These are phyloP conservation scores for Holothuria scabra DNA, from an alignment of 53 echinoderm and acorn worm species.

Conservation along the genomic window DNA sequence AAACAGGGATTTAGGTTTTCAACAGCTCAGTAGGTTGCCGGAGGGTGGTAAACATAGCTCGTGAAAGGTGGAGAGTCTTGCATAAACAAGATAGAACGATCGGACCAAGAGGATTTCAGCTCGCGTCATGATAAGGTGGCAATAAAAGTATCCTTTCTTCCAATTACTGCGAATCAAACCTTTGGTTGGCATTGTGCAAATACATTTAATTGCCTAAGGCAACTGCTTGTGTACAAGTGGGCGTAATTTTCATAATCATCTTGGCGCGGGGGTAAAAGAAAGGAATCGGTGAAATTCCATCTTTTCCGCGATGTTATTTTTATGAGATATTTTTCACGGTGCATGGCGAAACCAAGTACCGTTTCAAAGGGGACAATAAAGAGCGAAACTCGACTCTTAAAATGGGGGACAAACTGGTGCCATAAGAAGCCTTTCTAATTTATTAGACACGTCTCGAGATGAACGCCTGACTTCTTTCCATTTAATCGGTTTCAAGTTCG, in stretches of 20 bases:
- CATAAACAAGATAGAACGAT: slow-evolving; percentile 19
- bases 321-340: slow-evolving; percentile 43
- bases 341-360: slow-evolving; percentile 50
- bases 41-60: slow-evolving; percentile 33
- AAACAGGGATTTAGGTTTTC: slow-evolving; percentile 49
- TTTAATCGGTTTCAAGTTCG: slow-evolving; percentile 27
- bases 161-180: slow-evolving; percentile 27
- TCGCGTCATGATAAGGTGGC: slow-evolving; percentile 38
- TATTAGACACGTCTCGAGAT: slow-evolving; percentile 33
- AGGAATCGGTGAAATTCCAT: slow-evolving; percentile 31
- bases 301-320: slow-evolving; percentile 23
- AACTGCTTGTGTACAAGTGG: slow-evolving; percentile 9
- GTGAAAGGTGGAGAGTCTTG: slow-evolving; percentile 21
- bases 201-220: slow-evolving; percentile 33
- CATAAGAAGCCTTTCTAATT: slow-evolving; percentile 24
- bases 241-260: slow-evolving; percentile 20
- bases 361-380: slow-evolving; percentile 31
- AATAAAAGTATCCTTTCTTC: slow-evolving; percentile 49
- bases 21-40: slow-evolving; percentile 43
- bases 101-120: slow-evolving; percentile 17
- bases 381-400: slow-evolving; percentile 34
- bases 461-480: slow-evolving; percentile 34
- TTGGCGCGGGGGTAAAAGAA: slow-evolving; percentile 21
- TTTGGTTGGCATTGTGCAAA: slow-evolving; percentile 32
- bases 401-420: slow-evolving; percentile 43